phyloP scores from a whole-genome alignment of 2,113 vertebrate genomes.

The Clarias macrocephalus region DNA sequence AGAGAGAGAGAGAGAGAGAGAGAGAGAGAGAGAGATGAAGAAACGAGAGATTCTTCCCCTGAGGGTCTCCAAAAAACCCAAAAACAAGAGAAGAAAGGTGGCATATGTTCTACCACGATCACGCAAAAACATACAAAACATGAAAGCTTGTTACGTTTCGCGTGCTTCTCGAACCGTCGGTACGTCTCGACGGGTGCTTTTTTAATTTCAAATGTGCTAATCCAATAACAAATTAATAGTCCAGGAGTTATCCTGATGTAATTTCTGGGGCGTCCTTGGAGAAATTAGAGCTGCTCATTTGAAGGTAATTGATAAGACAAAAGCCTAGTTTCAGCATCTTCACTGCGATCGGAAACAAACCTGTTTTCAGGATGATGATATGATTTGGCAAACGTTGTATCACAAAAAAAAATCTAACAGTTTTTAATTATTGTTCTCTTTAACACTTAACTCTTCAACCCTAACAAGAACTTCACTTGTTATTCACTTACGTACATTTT shows the following conservation, averaged over 20 bases:
- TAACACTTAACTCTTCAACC: not conserved
- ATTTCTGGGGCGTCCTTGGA: not conserved
- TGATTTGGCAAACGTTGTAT: not conserved
- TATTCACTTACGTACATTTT: not conserved
- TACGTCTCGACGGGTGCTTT: not conserved
- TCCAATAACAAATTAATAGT: not conserved
- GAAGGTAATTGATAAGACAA: not conserved
- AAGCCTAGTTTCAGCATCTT: not conserved
- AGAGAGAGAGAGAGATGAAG: not conserved
- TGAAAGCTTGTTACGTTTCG: not conserved
- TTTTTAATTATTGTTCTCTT: not conserved
- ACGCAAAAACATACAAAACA: no score
- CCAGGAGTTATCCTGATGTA: not conserved
- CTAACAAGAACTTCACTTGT: not conserved
- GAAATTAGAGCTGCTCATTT: not conserved
- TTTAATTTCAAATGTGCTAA: not conserved
- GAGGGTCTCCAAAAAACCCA: no score
- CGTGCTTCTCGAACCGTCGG: not conserved
- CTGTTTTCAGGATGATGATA: not conserved
- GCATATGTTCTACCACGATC: no score
- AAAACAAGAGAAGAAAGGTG: not conserved
- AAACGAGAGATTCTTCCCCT: conserved; percentile 23
- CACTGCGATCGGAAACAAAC: not conserved
- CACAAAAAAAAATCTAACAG: not conserved
- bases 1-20: not conserved